Evolutionary conservation across 2,113 vertebrate genomes (phyloP).

Genomic region (Desmodus rotundus): DNA sequence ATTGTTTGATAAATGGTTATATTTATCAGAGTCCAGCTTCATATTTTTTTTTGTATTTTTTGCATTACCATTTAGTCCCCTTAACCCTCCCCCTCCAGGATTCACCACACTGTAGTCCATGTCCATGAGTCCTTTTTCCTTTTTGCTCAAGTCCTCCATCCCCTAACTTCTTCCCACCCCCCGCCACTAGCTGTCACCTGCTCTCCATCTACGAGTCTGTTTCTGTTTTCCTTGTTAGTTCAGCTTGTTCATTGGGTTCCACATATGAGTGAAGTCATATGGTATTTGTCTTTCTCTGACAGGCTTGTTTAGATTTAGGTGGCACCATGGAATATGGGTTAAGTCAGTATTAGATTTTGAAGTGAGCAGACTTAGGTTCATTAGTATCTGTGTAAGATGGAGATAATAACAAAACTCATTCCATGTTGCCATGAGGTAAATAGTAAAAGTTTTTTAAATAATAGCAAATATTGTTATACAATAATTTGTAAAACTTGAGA

Average conservation of each 20-base stretch:
- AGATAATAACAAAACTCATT: background rate
- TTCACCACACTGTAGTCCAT: too few species aligned
- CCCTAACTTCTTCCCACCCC: too few species aligned
- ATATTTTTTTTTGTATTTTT: background rate
- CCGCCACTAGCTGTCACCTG: too few species aligned
- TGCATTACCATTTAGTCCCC: too few species aligned
- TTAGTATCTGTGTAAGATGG: background rate
- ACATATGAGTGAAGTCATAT: too few species aligned
- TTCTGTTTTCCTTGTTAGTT: too few species aligned
- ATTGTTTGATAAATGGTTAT: background rate
- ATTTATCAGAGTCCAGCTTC: background rate
- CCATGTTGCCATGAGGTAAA: background rate
- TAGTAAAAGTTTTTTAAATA: background rate
- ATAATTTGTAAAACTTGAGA: background rate
- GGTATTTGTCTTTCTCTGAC: too few species aligned
- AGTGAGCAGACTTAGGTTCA: background rate
- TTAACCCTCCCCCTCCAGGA: too few species aligned
- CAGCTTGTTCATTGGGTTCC: too few species aligned
- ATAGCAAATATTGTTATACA: background rate
- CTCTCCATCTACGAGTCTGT: too few species aligned
- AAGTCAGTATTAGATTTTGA: background rate
- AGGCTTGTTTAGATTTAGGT: background rate
- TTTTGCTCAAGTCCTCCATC: too few species aligned
- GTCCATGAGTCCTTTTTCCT: too few species aligned
- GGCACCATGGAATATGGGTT: background rate